phyloP scores from a whole-genome alignment of 1,140 invertebrate genomes.

The Aphis gossypii region DNA sequence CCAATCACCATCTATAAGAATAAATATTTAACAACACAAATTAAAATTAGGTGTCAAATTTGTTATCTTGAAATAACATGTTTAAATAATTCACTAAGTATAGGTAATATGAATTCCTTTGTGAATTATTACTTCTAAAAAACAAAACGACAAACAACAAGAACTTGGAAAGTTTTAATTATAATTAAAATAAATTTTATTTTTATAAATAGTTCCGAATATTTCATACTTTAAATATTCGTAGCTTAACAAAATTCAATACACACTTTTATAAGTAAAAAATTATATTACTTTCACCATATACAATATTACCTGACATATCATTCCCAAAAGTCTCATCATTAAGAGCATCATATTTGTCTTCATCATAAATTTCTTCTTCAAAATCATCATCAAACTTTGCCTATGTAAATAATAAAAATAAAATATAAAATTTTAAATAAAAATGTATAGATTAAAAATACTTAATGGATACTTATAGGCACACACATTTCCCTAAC shows the following conservation, averaged over 20 bases:
- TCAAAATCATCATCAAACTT: slow-evolving; percentile 53
- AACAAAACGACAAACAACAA: neutral
- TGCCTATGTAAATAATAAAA: neutral
- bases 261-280: neutral
- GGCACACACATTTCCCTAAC: neutral
- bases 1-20: slow-evolving; percentile 45
- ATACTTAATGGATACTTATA: neutral
- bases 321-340: slow-evolving; percentile 59
- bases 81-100: neutral
- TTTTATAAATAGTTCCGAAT: neutral
- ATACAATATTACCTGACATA: slow-evolving; percentile 44
- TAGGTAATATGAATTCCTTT: neutral
- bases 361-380: slow-evolving; percentile 57
- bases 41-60: neutral
- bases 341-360: slow-evolving; percentile 57
- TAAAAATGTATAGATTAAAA: neutral
- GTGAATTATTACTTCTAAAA: neutral
- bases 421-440: neutral
- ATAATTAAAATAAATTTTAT: neutral
- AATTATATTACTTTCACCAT: neutral
- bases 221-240: neutral
- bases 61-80: neutral
- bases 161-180: neutral
- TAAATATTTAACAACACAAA: neutral
- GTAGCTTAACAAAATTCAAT: neutral